Evolutionary conservation across 2,888 invertebrate species (phyloP).

Genomic region (Orthonychiurus folsomi): DNA sequence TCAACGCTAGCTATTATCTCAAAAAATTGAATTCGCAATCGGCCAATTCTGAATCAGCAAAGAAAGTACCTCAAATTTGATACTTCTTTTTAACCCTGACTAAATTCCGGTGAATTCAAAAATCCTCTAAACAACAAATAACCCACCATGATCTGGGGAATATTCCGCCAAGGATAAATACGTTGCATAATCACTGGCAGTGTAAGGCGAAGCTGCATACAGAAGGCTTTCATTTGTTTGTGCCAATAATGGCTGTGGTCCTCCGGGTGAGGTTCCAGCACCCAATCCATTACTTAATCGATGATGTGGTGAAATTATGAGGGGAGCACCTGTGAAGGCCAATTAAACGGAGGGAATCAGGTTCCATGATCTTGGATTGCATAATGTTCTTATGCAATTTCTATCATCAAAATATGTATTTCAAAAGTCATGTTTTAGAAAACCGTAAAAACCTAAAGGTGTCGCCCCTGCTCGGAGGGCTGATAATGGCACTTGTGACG

Average conservation of each 20-base stretch:
- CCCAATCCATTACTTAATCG: conserved; percentile 36
- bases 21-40: too few species aligned
- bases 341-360: conserved; percentile 1
- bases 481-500: conserved; percentile 41
- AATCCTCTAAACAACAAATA: conserved; percentile 16
- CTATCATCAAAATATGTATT: background rate
- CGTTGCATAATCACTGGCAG: conserved; percentile 66
- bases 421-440: conserved; percentile 32
- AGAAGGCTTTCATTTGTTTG: conserved; percentile 68
- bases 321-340: conserved; percentile 63
- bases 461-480: conserved; percentile 40
- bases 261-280: background rate
- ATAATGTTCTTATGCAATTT: background rate
- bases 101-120: too few species aligned
- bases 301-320: conserved; percentile 71
- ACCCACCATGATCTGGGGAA: conserved; percentile 41
- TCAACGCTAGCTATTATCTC: too few species aligned
- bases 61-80: too few species aligned
- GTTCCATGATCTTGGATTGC: background rate
- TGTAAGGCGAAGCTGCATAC: conserved; percentile 60
- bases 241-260: conserved; percentile 47
- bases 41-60: too few species aligned
- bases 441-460: conserved; percentile 41
- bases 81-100: too few species aligned
- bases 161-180: conserved; percentile 67